Conservation (phyloP, 2,113 vertebrate species). For the Lagopus leucura region DNA sequence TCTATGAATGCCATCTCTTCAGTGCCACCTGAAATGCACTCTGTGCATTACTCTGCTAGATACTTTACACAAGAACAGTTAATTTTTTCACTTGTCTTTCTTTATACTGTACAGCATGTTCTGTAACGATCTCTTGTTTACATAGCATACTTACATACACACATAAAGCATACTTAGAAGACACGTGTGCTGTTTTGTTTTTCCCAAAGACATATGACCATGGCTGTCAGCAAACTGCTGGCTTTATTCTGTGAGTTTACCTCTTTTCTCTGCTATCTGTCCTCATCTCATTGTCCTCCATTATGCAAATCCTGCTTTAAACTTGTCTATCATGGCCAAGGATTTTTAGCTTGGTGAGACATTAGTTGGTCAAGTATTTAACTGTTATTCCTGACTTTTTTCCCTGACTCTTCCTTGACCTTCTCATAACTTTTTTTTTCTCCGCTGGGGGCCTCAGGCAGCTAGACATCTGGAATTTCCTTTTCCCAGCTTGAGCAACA, state of each 20-base stretch:
- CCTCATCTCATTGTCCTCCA: neutral
- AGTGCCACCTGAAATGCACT: neutral
- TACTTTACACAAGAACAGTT: neutral
- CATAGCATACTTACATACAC: neutral
- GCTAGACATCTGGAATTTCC: conserved; percentile 69
- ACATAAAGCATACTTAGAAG: neutral
- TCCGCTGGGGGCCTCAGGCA: conserved; percentile 45
- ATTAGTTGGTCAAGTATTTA: conserved; percentile 26
- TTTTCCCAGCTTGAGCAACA: conserved; percentile 33
- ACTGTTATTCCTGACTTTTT: conserved; percentile 35
- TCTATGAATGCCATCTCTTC: neutral
- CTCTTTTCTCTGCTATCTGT: neutral
- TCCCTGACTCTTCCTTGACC: conserved; percentile 69
- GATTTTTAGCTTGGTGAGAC: neutral
- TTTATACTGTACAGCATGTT: neutral
- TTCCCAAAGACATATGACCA: neutral
- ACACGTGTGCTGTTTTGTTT: neutral
- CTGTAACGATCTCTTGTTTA: neutral
- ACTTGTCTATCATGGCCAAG: neutral
- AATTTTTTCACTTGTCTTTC: fast-evolving
- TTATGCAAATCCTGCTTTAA: conserved; percentile 13
- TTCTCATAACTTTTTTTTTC: conserved; percentile 59
- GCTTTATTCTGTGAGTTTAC: neutral
- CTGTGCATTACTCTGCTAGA: fast-evolving
- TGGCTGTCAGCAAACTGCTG: neutral